phyloP scores from a whole-genome alignment of 2,113 vertebrate species.

The Sinocyclocheilus rhinocerous region DNA sequence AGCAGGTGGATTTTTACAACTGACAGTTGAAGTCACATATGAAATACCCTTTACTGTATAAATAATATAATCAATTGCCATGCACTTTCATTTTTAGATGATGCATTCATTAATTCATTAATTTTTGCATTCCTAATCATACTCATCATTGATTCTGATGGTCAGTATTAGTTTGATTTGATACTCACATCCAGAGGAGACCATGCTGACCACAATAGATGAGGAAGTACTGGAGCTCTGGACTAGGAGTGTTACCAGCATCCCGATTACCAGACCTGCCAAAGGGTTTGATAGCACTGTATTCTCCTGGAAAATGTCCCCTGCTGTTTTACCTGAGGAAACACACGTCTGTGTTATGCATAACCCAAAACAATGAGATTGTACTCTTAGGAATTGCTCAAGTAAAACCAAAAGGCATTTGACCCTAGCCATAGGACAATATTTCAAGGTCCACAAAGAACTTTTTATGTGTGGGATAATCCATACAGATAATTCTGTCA shows the following conservation, averaged over 20 bases:
- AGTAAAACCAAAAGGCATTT: too few species aligned
- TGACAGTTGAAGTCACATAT: too few species aligned
- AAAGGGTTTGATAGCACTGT: constrained; percentile 88
- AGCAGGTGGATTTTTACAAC: neutral
- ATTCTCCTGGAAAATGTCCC: constrained; percentile 90
- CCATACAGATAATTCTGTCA: too few species aligned
- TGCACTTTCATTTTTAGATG: neutral
- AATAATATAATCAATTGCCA: too few species aligned
- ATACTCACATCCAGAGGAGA: constrained; percentile 90
- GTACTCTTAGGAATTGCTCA: too few species aligned
- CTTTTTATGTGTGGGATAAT: too few species aligned
- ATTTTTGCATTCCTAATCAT: too few species aligned
- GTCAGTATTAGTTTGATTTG: neutral
- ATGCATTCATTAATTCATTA: neutral
- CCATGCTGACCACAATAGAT: constrained; percentile 97
- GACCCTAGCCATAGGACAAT: too few species aligned
- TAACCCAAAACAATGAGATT: too few species aligned
- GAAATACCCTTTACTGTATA: too few species aligned
- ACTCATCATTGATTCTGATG: neutral
- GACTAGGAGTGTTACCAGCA: constrained; percentile 92
- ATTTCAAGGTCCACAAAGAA: too few species aligned
- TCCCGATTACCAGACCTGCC: constrained; percentile 90
- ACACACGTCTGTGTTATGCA: too few species aligned
- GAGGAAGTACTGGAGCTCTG: constrained; percentile 97
- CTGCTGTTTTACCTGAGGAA: constrained; percentile 84